Conservation (phyloP, 2,888 invertebrate genomes). For the Eutolmus rufibarbis region DNA sequence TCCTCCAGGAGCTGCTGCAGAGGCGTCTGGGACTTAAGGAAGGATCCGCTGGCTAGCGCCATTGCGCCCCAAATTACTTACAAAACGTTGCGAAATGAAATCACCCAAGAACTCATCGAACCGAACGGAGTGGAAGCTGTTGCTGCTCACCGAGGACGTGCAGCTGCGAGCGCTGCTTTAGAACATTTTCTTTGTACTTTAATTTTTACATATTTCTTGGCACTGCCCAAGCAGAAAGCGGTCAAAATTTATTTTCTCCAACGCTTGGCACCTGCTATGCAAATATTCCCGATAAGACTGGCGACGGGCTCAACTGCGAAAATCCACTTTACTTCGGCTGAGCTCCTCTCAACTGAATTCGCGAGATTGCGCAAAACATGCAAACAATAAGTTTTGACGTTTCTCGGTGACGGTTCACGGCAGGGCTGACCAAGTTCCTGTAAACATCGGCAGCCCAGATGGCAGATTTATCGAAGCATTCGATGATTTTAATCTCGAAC, state of each 20-base stretch:
- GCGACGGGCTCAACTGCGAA: neutral
- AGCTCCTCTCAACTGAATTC: neutral
- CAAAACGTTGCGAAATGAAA: neutral
- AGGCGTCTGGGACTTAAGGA: constrained; percentile 67
- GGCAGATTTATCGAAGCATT: neutral
- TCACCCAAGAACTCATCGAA: neutral
- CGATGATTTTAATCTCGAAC: neutral
- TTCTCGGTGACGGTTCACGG: neutral
- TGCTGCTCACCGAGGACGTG: neutral
- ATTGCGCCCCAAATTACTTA: constrained; percentile 15
- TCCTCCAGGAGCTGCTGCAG: constrained; percentile 88
- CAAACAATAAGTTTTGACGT: neutral
- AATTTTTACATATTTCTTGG: neutral
- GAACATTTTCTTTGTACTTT: neutral
- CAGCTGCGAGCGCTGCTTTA: neutral
- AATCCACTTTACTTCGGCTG: neutral
- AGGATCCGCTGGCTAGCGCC: constrained; percentile 54
- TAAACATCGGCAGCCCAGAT: neutral
- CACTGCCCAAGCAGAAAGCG: neutral
- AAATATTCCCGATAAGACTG: neutral
- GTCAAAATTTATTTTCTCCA: neutral
- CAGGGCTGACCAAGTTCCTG: neutral
- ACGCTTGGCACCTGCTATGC: neutral
- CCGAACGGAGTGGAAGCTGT: neutral
- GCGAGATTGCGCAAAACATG: neutral